Evolutionary conservation across 2,888 invertebrate genomes (phyloP).

Genomic region (Pinctada fucata): DNA sequence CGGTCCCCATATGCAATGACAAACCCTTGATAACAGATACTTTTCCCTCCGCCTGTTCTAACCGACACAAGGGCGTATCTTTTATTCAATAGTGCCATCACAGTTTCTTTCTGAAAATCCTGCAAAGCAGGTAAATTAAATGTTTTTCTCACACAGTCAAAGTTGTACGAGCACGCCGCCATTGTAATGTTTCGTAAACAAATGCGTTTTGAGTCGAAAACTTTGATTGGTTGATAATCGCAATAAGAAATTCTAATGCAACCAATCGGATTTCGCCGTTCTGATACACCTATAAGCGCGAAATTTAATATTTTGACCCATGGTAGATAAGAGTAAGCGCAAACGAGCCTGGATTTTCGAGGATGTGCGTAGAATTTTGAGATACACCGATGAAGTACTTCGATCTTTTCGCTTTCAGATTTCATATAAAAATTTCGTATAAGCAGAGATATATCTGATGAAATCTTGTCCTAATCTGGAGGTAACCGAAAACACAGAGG

Average conservation of each 20-base stretch:
- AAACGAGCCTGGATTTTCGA: neutral
- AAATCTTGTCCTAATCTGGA: too few relatives aligned
- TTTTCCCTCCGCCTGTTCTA: neutral
- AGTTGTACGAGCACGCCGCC: neutral
- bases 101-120: neutral
- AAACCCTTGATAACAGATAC: neutral
- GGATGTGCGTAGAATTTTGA: neutral
- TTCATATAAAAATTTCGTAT: too few relatives aligned
- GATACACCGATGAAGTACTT: too few relatives aligned
- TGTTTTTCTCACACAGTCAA: neutral
- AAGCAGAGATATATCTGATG: too few relatives aligned
- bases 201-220: too few relatives aligned
- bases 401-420: too few relatives aligned
- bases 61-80: neutral
- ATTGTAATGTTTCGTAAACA: neutral
- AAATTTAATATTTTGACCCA: neutral
- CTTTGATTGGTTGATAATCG: too few relatives aligned
- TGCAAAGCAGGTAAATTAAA: neutral
- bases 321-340: neutral
- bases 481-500: too few relatives aligned
- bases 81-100: neutral
- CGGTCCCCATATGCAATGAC: neutral
- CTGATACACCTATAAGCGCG: neutral
- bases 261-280: too few relatives aligned
- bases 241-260: too few relatives aligned